Percentiles rank a stretch among this genome's conserved stretches.
These are phyloP conservation scores for Aviceda subcristata DNA, from an alignment of 2,113 vertebrate species.

Conservation along the genomic window DNA sequence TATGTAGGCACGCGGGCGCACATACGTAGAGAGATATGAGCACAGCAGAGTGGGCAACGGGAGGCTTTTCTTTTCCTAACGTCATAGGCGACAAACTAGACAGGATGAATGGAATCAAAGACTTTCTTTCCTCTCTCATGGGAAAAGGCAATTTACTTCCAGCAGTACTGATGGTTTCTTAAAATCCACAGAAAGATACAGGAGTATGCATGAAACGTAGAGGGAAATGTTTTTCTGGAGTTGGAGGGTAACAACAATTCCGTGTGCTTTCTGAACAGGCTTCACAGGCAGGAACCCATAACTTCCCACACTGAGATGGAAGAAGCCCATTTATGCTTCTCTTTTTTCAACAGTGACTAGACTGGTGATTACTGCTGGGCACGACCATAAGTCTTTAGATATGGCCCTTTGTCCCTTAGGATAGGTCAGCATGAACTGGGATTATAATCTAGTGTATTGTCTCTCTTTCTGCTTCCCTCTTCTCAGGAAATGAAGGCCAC, in stretches of 20 bases:
- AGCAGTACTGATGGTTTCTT: not conserved
- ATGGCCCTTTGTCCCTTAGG: not conserved
- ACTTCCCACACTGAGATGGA: not conserved
- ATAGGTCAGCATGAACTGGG: not conserved
- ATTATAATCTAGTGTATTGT: not conserved
- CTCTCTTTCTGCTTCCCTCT: not conserved
- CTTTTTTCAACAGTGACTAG: not conserved
- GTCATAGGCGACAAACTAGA: not conserved
- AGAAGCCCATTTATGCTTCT: not conserved
- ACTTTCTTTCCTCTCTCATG: not conserved
- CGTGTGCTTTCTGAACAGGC: not conserved
- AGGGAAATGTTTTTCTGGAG: not conserved
- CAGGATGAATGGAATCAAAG: not conserved
- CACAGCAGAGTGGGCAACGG: not conserved
- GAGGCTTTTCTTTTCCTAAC: not conserved
- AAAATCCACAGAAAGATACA: not conserved
- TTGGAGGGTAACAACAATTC: not conserved
- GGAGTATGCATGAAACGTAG: not conserved
- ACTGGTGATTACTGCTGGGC: not conserved
- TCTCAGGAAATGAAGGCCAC: not conserved
- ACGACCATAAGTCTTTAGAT: not conserved
- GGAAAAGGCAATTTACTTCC: not conserved
- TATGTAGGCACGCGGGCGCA: not conserved
- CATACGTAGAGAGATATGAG: not conserved
- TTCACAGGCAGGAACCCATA: not conserved